Percentiles rank a stretch among this genome's conserved stretches.
Evolutionary conservation across 2,888 invertebrate genomes (phyloP).

Genomic region (Subacronicta megacephala): DNA sequence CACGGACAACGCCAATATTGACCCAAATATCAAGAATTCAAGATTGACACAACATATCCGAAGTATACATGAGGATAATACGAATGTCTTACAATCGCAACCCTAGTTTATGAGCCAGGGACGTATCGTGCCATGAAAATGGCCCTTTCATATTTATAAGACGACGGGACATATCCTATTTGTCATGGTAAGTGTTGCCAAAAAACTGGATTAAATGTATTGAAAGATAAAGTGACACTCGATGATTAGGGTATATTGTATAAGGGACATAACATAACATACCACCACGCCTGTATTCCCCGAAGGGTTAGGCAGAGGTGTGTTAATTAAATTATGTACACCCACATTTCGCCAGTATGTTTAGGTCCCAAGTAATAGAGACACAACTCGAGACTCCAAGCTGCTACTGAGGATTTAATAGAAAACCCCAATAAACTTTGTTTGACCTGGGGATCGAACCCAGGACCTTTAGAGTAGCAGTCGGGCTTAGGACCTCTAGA

Average conservation of each 20-base stretch:
- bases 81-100: conserved; percentile 39
- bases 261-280: too few relatives aligned
- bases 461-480: too few relatives aligned
- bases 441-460: too few relatives aligned
- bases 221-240: conserved; percentile 10
- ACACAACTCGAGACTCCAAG: too few relatives aligned
- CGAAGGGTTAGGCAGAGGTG: too few relatives aligned
- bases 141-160: conserved; percentile 56
- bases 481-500: too few relatives aligned
- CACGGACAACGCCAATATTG: conserved; percentile 36
- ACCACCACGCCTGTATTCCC: too few relatives aligned
- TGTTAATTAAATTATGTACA: too few relatives aligned
- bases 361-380: too few relatives aligned
- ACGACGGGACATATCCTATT: conserved; percentile 34
- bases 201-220: conserved; percentile 34
- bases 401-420: too few relatives aligned
- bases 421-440: too few relatives aligned
- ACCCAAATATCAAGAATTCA: conserved; percentile 50
- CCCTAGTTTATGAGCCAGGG: conserved; percentile 24
- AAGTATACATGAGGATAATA: conserved; percentile 51
- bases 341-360: too few relatives aligned
- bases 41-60: conserved; percentile 39
- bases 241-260: not conserved
- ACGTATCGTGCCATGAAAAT: conserved; percentile 41
- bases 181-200: conserved; percentile 47